Evolutionary conservation across 2,888 invertebrate species (phyloP).

Genomic region (Ormyrus pomaceus): DNA sequence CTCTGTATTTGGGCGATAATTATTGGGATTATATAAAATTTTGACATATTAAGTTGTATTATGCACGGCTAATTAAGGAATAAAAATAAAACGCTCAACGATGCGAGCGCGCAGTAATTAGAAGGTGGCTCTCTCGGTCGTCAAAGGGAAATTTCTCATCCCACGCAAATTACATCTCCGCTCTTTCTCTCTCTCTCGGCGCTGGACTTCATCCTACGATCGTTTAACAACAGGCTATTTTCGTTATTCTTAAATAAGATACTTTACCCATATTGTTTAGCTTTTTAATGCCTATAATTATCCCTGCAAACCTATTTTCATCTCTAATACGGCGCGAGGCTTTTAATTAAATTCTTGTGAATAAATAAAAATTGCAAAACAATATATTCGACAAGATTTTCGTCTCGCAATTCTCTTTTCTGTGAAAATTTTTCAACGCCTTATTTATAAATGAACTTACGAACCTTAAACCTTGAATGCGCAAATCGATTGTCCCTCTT

Average conservation of each 20-base stretch:
- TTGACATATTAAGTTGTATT: slow-evolving; percentile 29
- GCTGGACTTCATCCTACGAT: slow-evolving; percentile 39
- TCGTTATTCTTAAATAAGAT: slow-evolving; percentile 51
- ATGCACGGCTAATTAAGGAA: slow-evolving; percentile 47
- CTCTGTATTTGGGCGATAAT: slow-evolving; percentile 21
- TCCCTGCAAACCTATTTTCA: slow-evolving; percentile 15
- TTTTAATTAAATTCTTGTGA: slow-evolving; percentile 41
- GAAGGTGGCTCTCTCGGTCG: slow-evolving; percentile 40
- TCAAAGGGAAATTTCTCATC: slow-evolving; percentile 52
- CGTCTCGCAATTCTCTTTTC: too few species aligned
- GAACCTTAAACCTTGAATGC: too few species aligned
- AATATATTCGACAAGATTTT: background rate
- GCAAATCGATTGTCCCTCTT: background rate
- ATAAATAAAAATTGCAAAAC: background rate
- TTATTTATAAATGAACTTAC: background rate
- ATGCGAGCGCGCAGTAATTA: slow-evolving; percentile 46
- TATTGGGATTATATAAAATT: slow-evolving; percentile 31
- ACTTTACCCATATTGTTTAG: slow-evolving; percentile 50
- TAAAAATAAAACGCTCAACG: slow-evolving; percentile 45
- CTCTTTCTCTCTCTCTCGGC: background rate
- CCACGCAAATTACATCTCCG: slow-evolving; percentile 43
- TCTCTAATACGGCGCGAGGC: background rate
- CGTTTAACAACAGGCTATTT: slow-evolving; percentile 46
- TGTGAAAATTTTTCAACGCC: too few species aligned
- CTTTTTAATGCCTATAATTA: slow-evolving; percentile 50